phyloP scores from a whole-genome alignment of 1,140 invertebrate species.

The Drosophila tsacasi region DNA sequence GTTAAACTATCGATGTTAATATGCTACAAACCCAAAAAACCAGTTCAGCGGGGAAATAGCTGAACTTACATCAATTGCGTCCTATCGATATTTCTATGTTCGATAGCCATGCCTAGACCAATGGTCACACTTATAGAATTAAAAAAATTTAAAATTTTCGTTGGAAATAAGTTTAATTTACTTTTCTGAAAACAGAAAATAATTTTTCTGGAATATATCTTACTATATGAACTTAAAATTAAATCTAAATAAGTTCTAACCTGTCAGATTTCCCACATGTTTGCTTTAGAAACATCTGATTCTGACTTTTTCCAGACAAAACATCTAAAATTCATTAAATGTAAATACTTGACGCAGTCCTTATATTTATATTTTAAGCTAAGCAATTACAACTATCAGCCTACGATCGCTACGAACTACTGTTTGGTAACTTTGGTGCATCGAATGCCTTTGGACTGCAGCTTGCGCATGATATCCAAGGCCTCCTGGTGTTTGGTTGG shows the following conservation, averaged over 20 bases:
- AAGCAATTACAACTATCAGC: constrained; percentile 12
- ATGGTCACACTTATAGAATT: constrained; percentile 1
- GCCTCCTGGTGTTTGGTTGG: constrained; percentile 45
- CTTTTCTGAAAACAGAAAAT: background rate
- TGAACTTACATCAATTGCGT: background rate
- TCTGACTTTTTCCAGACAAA: background rate
- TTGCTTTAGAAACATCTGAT: no score
- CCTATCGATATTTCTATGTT: background rate
- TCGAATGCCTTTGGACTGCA: constrained; percentile 75
- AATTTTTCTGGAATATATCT: background rate
- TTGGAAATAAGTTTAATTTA: background rate
- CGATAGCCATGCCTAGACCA: background rate
- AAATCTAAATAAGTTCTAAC: no score
- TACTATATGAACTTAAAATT: background rate
- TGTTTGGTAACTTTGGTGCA: constrained; percentile 68
- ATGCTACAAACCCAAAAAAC: background rate
- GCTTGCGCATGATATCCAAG: constrained; percentile 70
- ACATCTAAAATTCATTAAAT: background rate
- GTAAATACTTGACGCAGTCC: background rate
- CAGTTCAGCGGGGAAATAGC: background rate
- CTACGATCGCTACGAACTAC: constrained; percentile 1
- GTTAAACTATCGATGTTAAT: no score
- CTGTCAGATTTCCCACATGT: no score
- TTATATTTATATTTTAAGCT: background rate
- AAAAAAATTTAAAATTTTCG: background rate